Percentiles rank a stretch among this genome's conserved stretches.
Evolutionary conservation across 2,113 vertebrate genomes (phyloP).

Genomic region (Pachycephala philippinensis): DNA sequence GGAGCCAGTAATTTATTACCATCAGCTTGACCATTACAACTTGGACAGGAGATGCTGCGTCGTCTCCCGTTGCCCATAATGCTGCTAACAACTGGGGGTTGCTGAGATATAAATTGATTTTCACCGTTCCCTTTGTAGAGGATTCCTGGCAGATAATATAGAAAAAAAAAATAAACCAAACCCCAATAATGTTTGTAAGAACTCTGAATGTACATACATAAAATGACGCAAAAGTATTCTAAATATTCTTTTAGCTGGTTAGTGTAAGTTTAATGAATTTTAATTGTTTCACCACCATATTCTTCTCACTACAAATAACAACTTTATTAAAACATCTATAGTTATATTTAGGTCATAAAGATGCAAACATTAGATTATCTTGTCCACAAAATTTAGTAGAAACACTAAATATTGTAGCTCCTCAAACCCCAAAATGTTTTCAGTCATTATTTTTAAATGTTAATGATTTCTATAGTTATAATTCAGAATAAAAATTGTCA

Average conservation of each 20-base stretch:
- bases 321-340: not conserved
- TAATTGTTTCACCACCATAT: not conserved
- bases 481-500: not conserved
- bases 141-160: slow-evolving; percentile 77
- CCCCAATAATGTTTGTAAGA: not conserved
- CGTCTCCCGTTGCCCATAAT: slow-evolving; percentile 96
- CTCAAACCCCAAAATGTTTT: not conserved
- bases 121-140: slow-evolving; percentile 97
- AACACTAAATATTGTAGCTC: not conserved
- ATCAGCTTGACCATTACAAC: slow-evolving; percentile 94
- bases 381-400: not conserved
- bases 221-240: not conserved
- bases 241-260: not conserved
- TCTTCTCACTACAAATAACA: not conserved
- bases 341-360: not conserved
- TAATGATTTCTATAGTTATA: not conserved
- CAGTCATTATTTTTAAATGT: not conserved
- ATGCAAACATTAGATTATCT: not conserved
- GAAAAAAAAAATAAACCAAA: not conserved
- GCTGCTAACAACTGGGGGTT: slow-evolving; percentile 92
- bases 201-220: not conserved
- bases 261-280: not conserved
- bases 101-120: slow-evolving; percentile 96
- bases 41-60: slow-evolving; percentile 96
- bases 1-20: slow-evolving; percentile 98